Percentiles rank a stretch among this genome's conserved stretches.
Evolutionary conservation across 2,113 vertebrate genomes (phyloP).

Genomic region (Morone saxatilis): DNA sequence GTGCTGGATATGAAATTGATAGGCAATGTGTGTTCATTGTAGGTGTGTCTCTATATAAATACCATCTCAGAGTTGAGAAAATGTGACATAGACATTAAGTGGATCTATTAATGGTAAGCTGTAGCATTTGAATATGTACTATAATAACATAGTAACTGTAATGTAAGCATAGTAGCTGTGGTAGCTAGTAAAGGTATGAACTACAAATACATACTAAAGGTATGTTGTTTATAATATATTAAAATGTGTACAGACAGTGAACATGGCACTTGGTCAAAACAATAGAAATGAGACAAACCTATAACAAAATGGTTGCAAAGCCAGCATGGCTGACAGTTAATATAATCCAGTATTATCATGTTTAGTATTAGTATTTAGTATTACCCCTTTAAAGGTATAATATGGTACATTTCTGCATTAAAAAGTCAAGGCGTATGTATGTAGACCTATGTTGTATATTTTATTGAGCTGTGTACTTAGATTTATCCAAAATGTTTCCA

Average conservation of each 20-base stretch:
- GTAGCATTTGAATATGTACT: neutral
- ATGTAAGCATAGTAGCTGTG: neutral
- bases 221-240: neutral
- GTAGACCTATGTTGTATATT: no score
- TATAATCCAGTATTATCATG: neutral
- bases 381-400: no score
- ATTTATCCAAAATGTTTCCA: no score
- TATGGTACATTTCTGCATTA: no score
- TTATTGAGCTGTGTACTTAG: no score
- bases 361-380: no score
- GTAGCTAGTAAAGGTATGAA: neutral
- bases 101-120: constrained; percentile 7
- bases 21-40: constrained; percentile 61
- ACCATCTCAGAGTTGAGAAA: neutral
- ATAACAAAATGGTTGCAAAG: neutral
- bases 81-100: neutral
- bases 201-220: no score
- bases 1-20: constrained; percentile 74
- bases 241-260: neutral
- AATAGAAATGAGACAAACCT: neutral
- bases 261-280: neutral
- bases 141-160: neutral
- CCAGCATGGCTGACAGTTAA: neutral
- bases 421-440: no score
- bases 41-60: constrained; percentile 6